phyloP scores from a whole-genome alignment of 2,113 vertebrate genomes.

The Phrynosoma platyrhinos region DNA sequence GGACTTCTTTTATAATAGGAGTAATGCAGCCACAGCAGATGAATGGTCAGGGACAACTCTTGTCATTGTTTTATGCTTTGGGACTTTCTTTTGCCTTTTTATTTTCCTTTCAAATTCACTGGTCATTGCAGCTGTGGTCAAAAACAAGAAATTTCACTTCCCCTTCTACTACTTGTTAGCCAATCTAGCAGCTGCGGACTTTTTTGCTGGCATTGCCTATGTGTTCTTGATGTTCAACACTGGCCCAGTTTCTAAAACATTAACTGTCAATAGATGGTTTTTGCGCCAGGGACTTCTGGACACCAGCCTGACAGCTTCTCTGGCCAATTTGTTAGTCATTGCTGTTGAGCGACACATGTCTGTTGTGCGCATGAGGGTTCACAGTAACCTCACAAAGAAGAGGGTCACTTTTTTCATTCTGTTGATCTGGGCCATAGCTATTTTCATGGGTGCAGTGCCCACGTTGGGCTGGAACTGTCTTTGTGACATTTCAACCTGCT shows the following conservation, averaged over 20 bases:
- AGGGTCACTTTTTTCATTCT: slow-evolving; percentile 92
- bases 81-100: slow-evolving; percentile 92
- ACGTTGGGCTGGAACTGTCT: slow-evolving; percentile 97
- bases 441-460: slow-evolving; percentile 94
- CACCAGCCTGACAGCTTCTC: slow-evolving; percentile 91
- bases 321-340: slow-evolving; percentile 92
- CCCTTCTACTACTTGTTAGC: slow-evolving; percentile 96
- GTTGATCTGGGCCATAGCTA: slow-evolving; percentile 90
- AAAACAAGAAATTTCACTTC: slow-evolving; percentile 93
- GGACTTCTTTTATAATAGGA: slow-evolving; percentile 94
- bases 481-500: slow-evolving; percentile 88
- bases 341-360: slow-evolving; percentile 96
- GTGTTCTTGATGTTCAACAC: slow-evolving; percentile 98
- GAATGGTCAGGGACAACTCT: slow-evolving; percentile 83
- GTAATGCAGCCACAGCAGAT: slow-evolving; percentile 74
- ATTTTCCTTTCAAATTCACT: slow-evolving; percentile 94
- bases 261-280: slow-evolving; percentile 91
- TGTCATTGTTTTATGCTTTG: slow-evolving; percentile 86
- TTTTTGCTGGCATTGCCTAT: slow-evolving; percentile 95
- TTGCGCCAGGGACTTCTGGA: slow-evolving; percentile 95
- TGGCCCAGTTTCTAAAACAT: slow-evolving; percentile 80
- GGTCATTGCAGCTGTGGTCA: slow-evolving; percentile 93
- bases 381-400: slow-evolving; percentile 94
- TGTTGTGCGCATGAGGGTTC: slow-evolving; percentile 91
- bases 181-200: slow-evolving; percentile 94